phyloP scores from a whole-genome alignment of 2,888 invertebrate genomes.

The Myathropa florea region DNA sequence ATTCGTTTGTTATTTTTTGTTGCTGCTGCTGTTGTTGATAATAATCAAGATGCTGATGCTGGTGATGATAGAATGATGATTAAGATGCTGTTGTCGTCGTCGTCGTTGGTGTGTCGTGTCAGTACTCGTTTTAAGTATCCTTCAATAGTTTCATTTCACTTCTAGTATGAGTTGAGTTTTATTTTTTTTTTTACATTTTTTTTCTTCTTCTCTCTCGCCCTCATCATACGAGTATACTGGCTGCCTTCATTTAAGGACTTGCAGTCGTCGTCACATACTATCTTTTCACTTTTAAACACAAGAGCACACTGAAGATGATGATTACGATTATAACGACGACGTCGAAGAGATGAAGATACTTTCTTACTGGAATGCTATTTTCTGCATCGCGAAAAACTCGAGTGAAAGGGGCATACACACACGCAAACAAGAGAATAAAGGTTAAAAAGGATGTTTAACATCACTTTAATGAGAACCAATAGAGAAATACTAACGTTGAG shows the following conservation, averaged over 20 bases:
- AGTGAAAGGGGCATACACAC: conserved; percentile 31
- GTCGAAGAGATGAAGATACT: conserved; percentile 25
- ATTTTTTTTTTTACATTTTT: not conserved
- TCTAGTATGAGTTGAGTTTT: no score
- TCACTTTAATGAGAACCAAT: conserved; percentile 8
- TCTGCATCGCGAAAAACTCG: conserved; percentile 29
- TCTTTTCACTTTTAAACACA: conserved; percentile 37
- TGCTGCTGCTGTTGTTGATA: conserved; percentile 16
- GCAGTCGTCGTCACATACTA: conserved; percentile 50
- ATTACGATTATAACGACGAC: not conserved
- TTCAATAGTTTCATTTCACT: conserved; percentile 57
- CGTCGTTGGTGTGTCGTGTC: not conserved
- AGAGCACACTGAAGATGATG: conserved; percentile 11
- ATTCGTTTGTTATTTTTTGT: not conserved
- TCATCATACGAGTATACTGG: no score
- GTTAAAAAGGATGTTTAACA: conserved; percentile 46
- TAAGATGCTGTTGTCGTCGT: not conserved
- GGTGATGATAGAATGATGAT: not conserved
- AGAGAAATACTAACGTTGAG: not conserved
- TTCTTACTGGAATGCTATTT: conserved; percentile 44
- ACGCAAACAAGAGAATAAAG: conserved; percentile 45
- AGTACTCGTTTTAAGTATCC: conserved; percentile 54
- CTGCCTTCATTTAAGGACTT: not conserved
- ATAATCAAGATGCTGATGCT: not conserved
- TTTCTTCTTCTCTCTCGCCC: not conserved